Evolutionary conservation across 2,113 vertebrate species (phyloP).

Genomic region (Rhagologus leucostigma): DNA sequence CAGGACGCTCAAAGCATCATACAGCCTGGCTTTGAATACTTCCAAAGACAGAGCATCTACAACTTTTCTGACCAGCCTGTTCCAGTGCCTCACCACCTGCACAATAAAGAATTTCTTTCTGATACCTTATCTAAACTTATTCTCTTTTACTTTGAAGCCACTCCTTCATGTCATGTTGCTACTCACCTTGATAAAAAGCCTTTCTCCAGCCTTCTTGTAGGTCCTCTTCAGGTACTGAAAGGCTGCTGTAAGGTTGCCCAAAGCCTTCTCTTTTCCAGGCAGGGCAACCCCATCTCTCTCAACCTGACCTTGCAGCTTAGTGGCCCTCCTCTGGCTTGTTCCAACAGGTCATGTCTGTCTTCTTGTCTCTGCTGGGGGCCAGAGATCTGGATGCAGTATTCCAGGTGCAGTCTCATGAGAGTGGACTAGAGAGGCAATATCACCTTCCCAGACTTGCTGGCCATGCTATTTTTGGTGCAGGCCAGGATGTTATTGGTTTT

Average conservation of each 20-base stretch:
- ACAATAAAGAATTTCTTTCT: neutral
- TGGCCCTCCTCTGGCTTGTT: neutral
- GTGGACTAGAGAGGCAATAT: neutral
- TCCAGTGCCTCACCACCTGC: neutral
- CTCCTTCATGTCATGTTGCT: neutral
- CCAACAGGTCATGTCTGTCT: neutral
- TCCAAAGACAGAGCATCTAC: neutral
- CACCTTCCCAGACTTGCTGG: neutral
- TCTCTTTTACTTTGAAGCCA: neutral
- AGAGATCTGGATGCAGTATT: neutral
- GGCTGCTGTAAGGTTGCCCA: neutral
- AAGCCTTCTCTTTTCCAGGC: neutral
- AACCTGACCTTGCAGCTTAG: neutral
- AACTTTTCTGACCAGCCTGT: neutral
- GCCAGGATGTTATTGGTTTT: too few relatives aligned
- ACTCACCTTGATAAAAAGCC: neutral
- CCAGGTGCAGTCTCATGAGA: rapidly evolving
- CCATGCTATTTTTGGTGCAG: neutral
- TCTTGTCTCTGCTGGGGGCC: neutral
- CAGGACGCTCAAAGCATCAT: neutral
- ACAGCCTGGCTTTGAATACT: neutral
- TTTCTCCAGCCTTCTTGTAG: neutral
- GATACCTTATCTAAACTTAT: neutral
- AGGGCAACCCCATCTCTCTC: rapidly evolving
- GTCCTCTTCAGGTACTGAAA: neutral